A percentile compares a stretch with the other conserved stretches of the same genome.
phyloP scores from a whole-genome alignment of 2,113 vertebrate species.

The Empidonax traillii region DNA sequence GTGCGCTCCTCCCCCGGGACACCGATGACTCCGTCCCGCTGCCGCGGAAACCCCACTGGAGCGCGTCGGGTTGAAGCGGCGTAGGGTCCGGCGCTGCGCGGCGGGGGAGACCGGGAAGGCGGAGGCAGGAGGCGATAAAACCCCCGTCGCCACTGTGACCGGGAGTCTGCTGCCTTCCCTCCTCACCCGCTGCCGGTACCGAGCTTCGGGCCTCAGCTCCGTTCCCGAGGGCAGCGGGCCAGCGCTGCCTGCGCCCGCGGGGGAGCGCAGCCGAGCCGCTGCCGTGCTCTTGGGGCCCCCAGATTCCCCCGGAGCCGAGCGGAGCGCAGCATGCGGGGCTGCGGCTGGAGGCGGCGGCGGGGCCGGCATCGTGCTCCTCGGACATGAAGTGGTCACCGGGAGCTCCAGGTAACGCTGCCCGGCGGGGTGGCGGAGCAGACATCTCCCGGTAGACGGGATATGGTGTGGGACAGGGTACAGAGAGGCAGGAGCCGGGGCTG shows the following conservation, averaged over 20 bases:
- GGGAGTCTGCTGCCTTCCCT: not conserved
- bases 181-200: not conserved
- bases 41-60: not conserved
- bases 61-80: not conserved
- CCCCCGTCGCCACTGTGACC: not conserved
- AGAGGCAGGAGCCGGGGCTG: not conserved
- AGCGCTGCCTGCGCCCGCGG: not conserved
- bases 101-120: not conserved
- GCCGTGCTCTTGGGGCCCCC: not conserved
- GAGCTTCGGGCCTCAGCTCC: not conserved
- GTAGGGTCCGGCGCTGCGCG: not conserved
- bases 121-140: slow-evolving; percentile 32
- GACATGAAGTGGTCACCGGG: not conserved
- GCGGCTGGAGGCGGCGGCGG: not conserved
- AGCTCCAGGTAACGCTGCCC: slow-evolving; percentile 34
- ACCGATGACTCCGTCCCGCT: not conserved
- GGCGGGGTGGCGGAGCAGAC: not conserved
- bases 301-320: not conserved
- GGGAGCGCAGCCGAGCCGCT: not conserved
- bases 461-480: not conserved
- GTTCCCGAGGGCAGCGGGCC: not conserved
- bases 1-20: not conserved
- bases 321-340: slow-evolving; percentile 6
- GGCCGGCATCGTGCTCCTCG: not conserved
- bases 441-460: not conserved